A percentile compares a stretch with the other conserved stretches of the same genome.
These are phyloP conservation scores for Aplysia californica DNA, from an alignment of 1,140 invertebrate genomes.

Conservation along the genomic window DNA sequence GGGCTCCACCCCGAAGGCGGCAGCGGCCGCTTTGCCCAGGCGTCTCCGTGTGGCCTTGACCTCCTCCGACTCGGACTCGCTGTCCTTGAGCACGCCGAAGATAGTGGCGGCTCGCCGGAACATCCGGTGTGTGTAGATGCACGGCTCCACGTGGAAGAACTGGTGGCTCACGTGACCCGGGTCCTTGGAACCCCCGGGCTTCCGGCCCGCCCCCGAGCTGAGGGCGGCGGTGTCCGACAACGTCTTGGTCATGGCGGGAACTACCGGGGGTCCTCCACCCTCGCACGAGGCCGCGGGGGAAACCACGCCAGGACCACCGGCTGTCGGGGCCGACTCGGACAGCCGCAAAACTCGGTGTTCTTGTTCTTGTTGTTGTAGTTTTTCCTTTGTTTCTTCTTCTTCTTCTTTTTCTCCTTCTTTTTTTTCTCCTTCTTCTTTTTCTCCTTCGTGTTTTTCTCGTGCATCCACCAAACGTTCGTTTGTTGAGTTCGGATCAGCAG, in stretches of 20 bases:
- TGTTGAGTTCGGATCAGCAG: no score
- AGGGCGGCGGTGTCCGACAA: neutral
- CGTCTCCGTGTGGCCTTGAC: neutral
- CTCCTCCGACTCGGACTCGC: constrained; percentile 2
- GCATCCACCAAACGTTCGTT: no score
- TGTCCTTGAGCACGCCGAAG: constrained; percentile 35
- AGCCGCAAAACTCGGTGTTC: no score
- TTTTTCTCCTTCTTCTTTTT: no score
- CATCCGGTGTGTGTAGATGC: constrained; percentile 45
- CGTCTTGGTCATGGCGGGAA: neutral
- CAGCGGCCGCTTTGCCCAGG: no score
- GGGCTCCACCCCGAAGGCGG: neutral
- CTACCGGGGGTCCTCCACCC: constrained; percentile 1
- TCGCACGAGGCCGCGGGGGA: neutral
- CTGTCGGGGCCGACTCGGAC: no score
- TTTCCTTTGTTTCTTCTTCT: no score
- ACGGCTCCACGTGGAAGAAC: constrained; percentile 49
- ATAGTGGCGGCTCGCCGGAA: constrained; percentile 42
- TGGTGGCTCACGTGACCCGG: constrained; percentile 22
- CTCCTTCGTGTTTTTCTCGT: no score
- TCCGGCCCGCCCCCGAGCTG: constrained; percentile 9
- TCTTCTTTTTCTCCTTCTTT: no score
- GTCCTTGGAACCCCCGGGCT: constrained; percentile 4
- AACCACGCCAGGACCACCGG: no score
- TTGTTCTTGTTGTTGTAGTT: no score